Evolutionary conservation across 37 sponge, comb jelly and placozoan species (phyloP), one percentile per base, ranked within the genome.

Genomic region (Chondrosia reniformis): DNA sequence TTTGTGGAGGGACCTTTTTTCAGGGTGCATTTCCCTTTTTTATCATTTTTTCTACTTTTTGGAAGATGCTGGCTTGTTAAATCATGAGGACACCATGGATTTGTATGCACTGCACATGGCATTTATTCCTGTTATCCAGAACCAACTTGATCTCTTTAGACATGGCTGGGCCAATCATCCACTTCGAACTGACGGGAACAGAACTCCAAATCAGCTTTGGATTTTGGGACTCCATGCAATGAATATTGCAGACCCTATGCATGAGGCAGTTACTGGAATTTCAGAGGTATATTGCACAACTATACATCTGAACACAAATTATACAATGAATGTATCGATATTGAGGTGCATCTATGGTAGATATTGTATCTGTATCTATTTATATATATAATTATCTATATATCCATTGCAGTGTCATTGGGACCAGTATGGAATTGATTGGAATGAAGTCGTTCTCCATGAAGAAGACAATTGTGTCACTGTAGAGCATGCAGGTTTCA

Each of bases 1-100:
- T 8, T 74, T 90, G 6, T 86, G 91, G 90, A 77, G 79, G 41
- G 86, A 89, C 37, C 46, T 85, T 0, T 81, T 55, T 56, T 45
- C 62, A 43, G 91, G 82, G 3, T 81, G 85, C 67, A 37, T 86
- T n/a, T 40, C 55, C 44, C 77, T 59, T 43, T 89, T 83, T 76
- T 77, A 81, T 57, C 17, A 25, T 34, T 31, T 89, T 5, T 88
- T 88, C 76, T 73, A 67, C 45, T 45, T 38, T 33, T 33, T 88
- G 8, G 89, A 88, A 39, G 84, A 83, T 59, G 17, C 33, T 15
- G 56, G 75, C 25, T 54, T 79, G 33, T 61, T 88, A 32, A 74
- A 89, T 55, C 39, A 42, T 19, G 37, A 75, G 28, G 25, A 28
- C 45, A 46, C 27, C 12, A 9, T 34, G 17, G 84, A 89, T 33